phyloP scores from a whole-genome alignment of 2,888 invertebrate species.

The Clostera curtula region DNA sequence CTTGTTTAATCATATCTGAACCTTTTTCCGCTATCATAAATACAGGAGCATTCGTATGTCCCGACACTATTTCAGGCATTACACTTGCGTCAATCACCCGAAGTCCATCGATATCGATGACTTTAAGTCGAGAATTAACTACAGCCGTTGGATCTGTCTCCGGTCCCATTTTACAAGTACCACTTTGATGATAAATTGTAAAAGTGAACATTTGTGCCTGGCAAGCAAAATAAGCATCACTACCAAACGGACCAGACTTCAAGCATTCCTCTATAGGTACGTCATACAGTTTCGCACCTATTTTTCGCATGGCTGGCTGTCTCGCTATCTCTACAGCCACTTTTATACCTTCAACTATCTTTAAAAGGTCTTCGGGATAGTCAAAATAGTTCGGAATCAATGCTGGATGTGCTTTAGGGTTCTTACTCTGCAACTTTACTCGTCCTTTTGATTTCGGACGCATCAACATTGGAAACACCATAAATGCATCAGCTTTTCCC shows the following conservation, averaged over 20 bases:
- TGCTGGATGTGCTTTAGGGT: conserved; percentile 82
- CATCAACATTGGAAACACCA: conserved; percentile 81
- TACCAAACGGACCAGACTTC: conserved; percentile 68
- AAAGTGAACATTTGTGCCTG: conserved; percentile 79
- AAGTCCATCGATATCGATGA: conserved; percentile 79
- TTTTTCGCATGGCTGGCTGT: conserved; percentile 73
- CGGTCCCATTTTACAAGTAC: conserved; percentile 80
- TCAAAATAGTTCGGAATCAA: conserved; percentile 88
- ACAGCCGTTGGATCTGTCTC: conserved; percentile 74
- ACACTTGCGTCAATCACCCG: conserved; percentile 87
- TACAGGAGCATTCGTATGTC: conserved; percentile 85
- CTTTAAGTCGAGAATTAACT: conserved; percentile 76
- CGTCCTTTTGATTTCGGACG: conserved; percentile 82
- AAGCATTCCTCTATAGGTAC: conserved; percentile 77
- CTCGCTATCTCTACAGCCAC: conserved; percentile 72
- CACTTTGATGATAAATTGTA: conserved; percentile 81
- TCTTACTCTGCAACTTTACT: conserved; percentile 78
- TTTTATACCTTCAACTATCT: conserved; percentile 78
- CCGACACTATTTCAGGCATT: conserved; percentile 85
- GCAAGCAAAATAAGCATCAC: conserved; percentile 82
- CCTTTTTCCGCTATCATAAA: conserved; percentile 90
- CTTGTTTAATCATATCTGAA: conserved; percentile 80
- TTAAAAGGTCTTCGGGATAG: conserved; percentile 75
- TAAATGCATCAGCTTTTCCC: conserved; percentile 54
- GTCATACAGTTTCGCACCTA: conserved; percentile 75